phyloP scores from a whole-genome alignment of 2,888 invertebrate genomes.

The Eupeodes luniger region DNA sequence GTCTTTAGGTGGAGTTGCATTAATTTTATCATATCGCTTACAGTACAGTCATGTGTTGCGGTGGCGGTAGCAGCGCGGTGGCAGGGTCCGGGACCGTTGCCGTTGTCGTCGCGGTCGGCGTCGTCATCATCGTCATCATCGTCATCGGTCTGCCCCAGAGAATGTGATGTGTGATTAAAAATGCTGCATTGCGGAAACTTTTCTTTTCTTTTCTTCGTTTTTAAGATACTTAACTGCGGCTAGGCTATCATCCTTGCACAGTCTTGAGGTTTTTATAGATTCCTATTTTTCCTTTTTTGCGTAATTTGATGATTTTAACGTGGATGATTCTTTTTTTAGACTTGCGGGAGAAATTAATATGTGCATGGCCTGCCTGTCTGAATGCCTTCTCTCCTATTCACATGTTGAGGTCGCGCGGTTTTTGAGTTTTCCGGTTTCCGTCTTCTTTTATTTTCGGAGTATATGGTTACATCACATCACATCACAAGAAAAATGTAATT shows the following conservation, averaged over 20 bases:
- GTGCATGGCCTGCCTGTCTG: slow-evolving; percentile 8
- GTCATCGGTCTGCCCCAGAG: slow-evolving; percentile 48
- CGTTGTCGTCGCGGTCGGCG: neutral
- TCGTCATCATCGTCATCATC: neutral
- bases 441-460: slow-evolving; percentile 1
- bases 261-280: slow-evolving; percentile 52
- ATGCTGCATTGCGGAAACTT: slow-evolving; percentile 75
- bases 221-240: slow-evolving; percentile 57
- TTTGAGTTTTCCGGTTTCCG: slow-evolving; percentile 39
- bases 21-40: slow-evolving; percentile 72
- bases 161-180: slow-evolving; percentile 71
- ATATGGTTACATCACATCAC: slow-evolving; percentile 1
- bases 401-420: slow-evolving; percentile 55
- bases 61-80: no score
- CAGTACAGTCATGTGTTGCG: slow-evolving; percentile 34
- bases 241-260: slow-evolving; percentile 61
- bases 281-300: slow-evolving; percentile 30
- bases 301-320: slow-evolving; percentile 60
- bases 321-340: slow-evolving; percentile 31
- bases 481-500: slow-evolving; percentile 56
- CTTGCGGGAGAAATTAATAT: slow-evolving; percentile 61
- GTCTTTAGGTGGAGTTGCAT: slow-evolving; percentile 69
- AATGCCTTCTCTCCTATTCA: slow-evolving; percentile 19
- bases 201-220: slow-evolving; percentile 53
- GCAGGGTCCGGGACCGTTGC: neutral